Conservation (phyloP, 1,140 invertebrate species). For the Cotesia chilonis region DNA sequence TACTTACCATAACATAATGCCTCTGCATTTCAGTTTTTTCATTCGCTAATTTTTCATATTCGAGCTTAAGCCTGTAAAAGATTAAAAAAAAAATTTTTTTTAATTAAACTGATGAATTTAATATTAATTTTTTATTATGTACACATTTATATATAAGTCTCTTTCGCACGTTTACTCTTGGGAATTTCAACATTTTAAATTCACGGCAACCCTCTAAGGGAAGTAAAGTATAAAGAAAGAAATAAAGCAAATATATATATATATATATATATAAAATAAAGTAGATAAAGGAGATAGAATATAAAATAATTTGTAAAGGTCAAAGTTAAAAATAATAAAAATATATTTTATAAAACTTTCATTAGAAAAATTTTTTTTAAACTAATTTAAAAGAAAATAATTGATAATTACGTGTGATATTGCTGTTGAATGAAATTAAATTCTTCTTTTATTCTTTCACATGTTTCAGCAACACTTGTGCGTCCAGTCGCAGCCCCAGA, state of each 20-base stretch:
- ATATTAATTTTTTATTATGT: slow-evolving; percentile 14
- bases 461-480: slow-evolving; percentile 83
- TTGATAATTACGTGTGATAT: slow-evolving; percentile 92
- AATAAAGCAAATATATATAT: slow-evolving; percentile 29
- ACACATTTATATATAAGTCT: not conserved
- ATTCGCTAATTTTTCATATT: slow-evolving; percentile 91
- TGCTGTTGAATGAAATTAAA: slow-evolving; percentile 98
- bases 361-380: not conserved
- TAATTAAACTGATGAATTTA: slow-evolving; percentile 6
- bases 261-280: slow-evolving; percentile 28
- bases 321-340: not conserved
- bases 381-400: slow-evolving; percentile 36
- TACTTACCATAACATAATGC: slow-evolving; percentile 95
- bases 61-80: slow-evolving; percentile 79
- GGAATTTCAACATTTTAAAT: slow-evolving; percentile 51
- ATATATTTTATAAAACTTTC: not conserved
- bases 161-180: slow-evolving; percentile 31
- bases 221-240: slow-evolving; percentile 34
- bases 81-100: slow-evolving; percentile 46
- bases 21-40: slow-evolving; percentile 98
- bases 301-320: not conserved
- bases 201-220: slow-evolving; percentile 27
- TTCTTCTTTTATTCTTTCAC: slow-evolving; percentile 98
- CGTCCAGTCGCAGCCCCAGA: slow-evolving; percentile 77
- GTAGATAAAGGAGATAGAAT: slow-evolving; percentile 1